phyloP scores from a whole-genome alignment of 1,140 invertebrate species.

The Drosophila suzukii region DNA sequence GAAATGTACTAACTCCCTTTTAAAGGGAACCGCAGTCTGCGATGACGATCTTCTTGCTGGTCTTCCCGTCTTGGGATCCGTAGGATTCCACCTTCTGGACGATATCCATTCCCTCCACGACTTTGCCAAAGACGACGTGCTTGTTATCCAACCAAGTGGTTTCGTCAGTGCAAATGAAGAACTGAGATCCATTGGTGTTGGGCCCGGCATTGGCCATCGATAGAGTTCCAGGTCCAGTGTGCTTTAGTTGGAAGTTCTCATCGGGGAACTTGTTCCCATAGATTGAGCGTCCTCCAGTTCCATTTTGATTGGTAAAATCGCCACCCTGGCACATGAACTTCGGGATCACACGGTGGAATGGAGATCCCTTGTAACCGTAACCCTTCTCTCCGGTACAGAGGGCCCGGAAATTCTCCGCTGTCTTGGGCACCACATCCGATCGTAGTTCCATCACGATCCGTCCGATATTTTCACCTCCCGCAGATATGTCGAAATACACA shows the following conservation, averaged over 20 bases:
- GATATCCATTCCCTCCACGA: conserved; percentile 97
- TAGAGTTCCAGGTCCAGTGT: conserved; percentile 93
- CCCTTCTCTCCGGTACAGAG: conserved; percentile 96
- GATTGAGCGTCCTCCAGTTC: conserved; percentile 97
- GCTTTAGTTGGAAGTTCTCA: conserved; percentile 97
- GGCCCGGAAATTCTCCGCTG: conserved; percentile 96
- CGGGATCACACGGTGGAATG: conserved; percentile 97
- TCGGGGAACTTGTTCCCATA: conserved; percentile 97
- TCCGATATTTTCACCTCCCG: conserved; percentile 18
- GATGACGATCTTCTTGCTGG: conserved; percentile 92
- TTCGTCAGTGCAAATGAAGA: conserved; percentile 96
- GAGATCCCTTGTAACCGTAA: conserved; percentile 95
- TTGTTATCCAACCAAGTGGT: conserved; percentile 97
- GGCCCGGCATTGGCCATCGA: conserved; percentile 98
- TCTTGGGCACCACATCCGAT: conserved; percentile 94
- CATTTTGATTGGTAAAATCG: conserved; percentile 97
- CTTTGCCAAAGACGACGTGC: conserved; percentile 98
- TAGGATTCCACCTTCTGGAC: conserved; percentile 93
- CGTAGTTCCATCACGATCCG: conserved; percentile 88
- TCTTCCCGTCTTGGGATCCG: conserved; percentile 93
- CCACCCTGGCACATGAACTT: conserved; percentile 99
- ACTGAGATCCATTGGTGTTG: conserved; percentile 98
- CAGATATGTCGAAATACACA: conserved; percentile 32
- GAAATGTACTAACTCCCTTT: neutral
- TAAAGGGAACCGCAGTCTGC: conserved; percentile 89